A percentile compares a stretch with the other conserved stretches of the same genome.
Conservation (phyloP, 2,113 vertebrate genomes). For the Apodemus speciosus region DNA sequence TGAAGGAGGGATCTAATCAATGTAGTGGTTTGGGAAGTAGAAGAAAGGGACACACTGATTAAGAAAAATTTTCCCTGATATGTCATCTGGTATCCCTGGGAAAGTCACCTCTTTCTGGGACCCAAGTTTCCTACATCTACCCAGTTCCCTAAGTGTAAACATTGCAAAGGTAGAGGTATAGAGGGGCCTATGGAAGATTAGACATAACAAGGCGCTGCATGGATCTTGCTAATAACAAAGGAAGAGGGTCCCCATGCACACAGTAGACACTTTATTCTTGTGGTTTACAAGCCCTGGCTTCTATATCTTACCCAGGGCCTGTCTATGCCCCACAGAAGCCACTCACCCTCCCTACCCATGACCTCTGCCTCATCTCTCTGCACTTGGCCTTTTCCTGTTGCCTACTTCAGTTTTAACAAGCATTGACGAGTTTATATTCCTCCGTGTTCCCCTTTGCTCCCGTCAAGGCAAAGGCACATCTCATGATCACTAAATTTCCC, state of each 20-base stretch:
- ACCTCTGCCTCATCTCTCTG: neutral
- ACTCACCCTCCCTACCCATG: neutral
- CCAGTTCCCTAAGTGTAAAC: neutral
- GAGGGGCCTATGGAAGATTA: neutral
- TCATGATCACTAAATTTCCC: neutral
- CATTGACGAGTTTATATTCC: neutral
- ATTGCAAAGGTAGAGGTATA: neutral
- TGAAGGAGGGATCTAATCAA: neutral
- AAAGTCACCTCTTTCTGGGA: neutral
- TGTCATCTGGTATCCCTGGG: neutral
- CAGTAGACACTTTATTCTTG: neutral
- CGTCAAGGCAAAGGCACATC: neutral
- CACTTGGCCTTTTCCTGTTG: fast-evolving
- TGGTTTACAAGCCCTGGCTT: neutral
- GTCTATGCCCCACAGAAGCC: neutral
- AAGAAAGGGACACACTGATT: fast-evolving
- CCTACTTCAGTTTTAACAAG: neutral
- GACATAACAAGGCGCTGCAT: neutral
- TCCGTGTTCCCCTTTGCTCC: neutral
- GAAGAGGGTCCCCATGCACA: neutral
- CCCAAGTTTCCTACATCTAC: neutral
- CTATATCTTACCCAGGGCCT: neutral
- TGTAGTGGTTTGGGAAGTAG: too few species aligned
- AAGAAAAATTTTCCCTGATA: neutral
- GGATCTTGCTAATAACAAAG: neutral